phyloP scores from a whole-genome alignment of 1,140 invertebrate species.

The Coptotermes formosanus region DNA sequence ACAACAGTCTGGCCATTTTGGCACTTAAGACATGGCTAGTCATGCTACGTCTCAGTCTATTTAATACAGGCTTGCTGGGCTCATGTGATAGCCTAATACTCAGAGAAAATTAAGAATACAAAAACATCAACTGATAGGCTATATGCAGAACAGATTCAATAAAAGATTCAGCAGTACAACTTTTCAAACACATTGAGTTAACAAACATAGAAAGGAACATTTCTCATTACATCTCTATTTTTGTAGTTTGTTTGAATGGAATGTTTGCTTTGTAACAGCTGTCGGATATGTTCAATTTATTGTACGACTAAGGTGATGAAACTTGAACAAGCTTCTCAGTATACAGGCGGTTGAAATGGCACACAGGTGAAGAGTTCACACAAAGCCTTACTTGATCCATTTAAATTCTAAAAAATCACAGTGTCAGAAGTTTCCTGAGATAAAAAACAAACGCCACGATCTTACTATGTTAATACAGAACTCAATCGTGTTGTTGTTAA shows the following conservation, averaged over 20 bases:
- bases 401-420: slow-evolving; percentile 28
- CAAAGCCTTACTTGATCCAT: not conserved
- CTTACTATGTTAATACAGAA: not conserved
- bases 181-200: not conserved
- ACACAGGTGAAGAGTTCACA: slow-evolving; percentile 22
- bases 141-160: not conserved
- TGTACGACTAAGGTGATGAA: not conserved
- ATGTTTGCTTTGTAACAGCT: not conserved
- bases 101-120: not conserved
- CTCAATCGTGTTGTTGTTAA: not conserved
- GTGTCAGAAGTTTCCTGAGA: slow-evolving; percentile 34
- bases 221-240: slow-evolving; percentile 1
- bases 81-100: not conserved
- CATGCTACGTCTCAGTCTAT: slow-evolving; percentile 20
- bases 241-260: slow-evolving; percentile 15
- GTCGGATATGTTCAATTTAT: not conserved
- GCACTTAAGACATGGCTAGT: not conserved
- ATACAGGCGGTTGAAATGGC: slow-evolving; percentile 21
- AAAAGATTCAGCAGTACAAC: not conserved
- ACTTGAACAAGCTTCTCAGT: not conserved
- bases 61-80: slow-evolving; percentile 3
- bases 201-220: slow-evolving; percentile 8
- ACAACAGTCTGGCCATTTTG: not conserved
- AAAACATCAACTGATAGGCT: not conserved
- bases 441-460: not conserved